phyloP scores from a whole-genome alignment of 2,797 vertebrate genomes.

The Myoxocephalus aenaeus region DNA sequence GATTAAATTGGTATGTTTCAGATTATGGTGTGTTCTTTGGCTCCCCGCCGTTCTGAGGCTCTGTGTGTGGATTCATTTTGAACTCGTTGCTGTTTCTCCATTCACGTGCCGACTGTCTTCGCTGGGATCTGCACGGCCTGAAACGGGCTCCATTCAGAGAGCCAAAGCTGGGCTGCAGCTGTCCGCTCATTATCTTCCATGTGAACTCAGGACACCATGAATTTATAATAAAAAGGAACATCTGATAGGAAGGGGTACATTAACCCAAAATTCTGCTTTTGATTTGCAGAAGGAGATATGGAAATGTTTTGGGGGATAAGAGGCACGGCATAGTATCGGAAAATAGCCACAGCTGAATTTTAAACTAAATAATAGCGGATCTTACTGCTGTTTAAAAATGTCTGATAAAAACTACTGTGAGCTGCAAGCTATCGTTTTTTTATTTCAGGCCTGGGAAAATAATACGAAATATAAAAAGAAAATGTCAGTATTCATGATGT shows the following conservation, averaged over 20 bases:
- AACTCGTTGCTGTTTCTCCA: slow-evolving; percentile 63
- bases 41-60: slow-evolving; percentile 53
- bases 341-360: slow-evolving; percentile 37
- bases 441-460: slow-evolving; percentile 25
- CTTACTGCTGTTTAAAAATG: slow-evolving; percentile 11
- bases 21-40: slow-evolving; percentile 80
- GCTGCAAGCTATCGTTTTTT: neutral
- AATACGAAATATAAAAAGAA: slow-evolving; percentile 3
- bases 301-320: slow-evolving; percentile 32
- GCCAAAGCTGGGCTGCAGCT: slow-evolving; percentile 71
- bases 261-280: slow-evolving; percentile 35
- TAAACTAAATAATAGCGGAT: slow-evolving; percentile 24
- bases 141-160: slow-evolving; percentile 33
- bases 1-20: slow-evolving; percentile 76
- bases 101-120: slow-evolving; percentile 55
- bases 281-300: slow-evolving; percentile 34
- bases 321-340: slow-evolving; percentile 2
- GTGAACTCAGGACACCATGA: slow-evolving; percentile 65
- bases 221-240: slow-evolving; percentile 58
- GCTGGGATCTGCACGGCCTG: slow-evolving; percentile 48
- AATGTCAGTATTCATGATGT: slow-evolving; percentile 19
- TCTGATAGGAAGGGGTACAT: slow-evolving; percentile 49
- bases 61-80: slow-evolving; percentile 61
- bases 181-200: slow-evolving; percentile 52
- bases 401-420: neutral